phyloP scores from a whole-genome alignment of 2,797 vertebrate genomes.

The Okamejei kenojei region DNA sequence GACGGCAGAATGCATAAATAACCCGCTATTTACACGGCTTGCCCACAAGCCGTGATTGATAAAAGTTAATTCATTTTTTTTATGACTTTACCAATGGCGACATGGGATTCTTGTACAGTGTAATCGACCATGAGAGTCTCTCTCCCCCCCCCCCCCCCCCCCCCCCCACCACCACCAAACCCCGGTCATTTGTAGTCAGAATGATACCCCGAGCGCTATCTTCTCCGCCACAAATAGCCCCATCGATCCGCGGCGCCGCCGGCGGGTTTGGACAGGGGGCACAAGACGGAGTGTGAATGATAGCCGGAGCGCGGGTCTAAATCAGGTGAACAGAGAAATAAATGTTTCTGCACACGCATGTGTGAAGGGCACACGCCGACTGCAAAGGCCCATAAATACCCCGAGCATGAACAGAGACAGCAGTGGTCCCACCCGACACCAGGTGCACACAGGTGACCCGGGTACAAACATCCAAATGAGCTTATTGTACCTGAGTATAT shows the following conservation, averaged over 20 bases:
- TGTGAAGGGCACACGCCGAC: neutral
- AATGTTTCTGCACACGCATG: neutral
- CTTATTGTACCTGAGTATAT: neutral
- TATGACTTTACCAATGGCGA: neutral
- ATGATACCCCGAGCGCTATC: neutral
- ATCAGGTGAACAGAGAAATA: slow-evolving; percentile 3
- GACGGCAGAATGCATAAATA: neutral
- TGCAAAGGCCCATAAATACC: neutral
- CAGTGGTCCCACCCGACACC: neutral
- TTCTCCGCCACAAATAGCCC: neutral
- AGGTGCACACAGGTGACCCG: neutral
- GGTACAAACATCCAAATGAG: neutral
- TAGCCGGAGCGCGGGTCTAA: neutral
- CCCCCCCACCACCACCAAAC: neutral
- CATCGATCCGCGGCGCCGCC: neutral
- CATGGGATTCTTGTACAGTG: neutral
- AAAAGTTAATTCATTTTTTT: slow-evolving; percentile 25
- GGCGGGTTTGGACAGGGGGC: neutral
- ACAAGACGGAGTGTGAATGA: neutral
- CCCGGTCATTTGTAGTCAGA: neutral
- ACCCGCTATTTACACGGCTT: neutral
- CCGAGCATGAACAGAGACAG: neutral
- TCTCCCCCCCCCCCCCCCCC: no score
- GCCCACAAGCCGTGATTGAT: neutral
- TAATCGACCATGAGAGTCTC: neutral